Base-by-base conservation (phyloP, 2,888 invertebrate genomes). In the Mythimna loreyi region DNA sequence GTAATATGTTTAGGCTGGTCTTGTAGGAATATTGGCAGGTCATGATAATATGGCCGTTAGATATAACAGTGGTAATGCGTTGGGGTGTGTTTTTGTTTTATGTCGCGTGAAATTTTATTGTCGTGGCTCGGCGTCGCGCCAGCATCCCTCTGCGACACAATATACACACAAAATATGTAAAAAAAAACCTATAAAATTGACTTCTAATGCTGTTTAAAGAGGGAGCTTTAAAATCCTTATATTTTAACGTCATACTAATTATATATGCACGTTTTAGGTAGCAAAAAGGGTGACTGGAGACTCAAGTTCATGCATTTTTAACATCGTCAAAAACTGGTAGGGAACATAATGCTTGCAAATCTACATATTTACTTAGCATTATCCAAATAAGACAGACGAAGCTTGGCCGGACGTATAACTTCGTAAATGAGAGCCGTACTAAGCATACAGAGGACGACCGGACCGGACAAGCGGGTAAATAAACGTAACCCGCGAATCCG, bases 41-140 rank as follows among this genome's bases (percentile, higher is more conserved):
- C 94, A 82, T 78, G 79, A 72, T 88, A 86, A 53, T 73, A 71
- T 94, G 93, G 94, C 85, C 75, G 86, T 86, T 87, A 85, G 89
- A 86, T 87, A 87, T 90, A 90, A 87, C 90, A 90, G 91, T 89
- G 92, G 94, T 92, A 92, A 92, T 92, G 92, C 92, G 90, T 90
- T 89, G 89, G 94, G 93, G 94, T 93, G 94, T 96, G 95, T 96
- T 96, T 96, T 96, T 96, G 94, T 92, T 96, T 96, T 96, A 96
- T 96, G 95, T 91, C 86, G 92, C 95, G 95, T 96, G 94, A 94
- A 96, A 96, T 96, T 95, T 95, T 95, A 95, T 90, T 87, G 94
- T 90, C 93, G 89, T 89, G 87, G 89, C 89, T 85, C 86, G 87
- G 84, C 85, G 84, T 80, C 83, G 82, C 80, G 85, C 83, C 84